Conservation (phyloP, 1,140 invertebrate species). For the Drosophila grimshawi region DNA sequence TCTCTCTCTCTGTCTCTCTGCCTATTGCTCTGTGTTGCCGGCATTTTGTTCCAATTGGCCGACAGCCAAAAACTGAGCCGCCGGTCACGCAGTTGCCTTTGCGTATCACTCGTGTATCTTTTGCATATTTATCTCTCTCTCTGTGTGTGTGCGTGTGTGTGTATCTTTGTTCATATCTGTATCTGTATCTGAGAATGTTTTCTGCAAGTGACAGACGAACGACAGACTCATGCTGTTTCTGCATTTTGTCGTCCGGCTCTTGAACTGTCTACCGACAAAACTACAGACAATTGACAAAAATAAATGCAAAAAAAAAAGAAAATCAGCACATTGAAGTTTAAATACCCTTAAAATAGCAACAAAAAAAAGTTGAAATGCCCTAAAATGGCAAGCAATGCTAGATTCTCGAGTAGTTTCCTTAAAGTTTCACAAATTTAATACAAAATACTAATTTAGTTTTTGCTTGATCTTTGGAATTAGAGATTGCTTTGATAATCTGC, state of each 20-base stretch:
- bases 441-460: no score
- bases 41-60: conserved; percentile 81
- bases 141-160: conserved; percentile 2
- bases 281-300: conserved; percentile 51
- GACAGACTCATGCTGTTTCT: conserved; percentile 23
- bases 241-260: conserved; percentile 46
- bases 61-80: conserved; percentile 36
- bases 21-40: conserved; percentile 44
- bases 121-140: conserved; percentile 32
- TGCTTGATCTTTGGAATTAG: no score
- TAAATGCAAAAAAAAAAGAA: conserved; percentile 8
- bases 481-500: no score
- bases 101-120: conserved; percentile 65
- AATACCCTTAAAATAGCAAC: conserved; percentile 14
- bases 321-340: conserved; percentile 1
- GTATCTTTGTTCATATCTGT: neutral
- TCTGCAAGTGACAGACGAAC: conserved; percentile 35
- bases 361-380: no score
- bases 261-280: conserved; percentile 42
- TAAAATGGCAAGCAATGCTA: no score
- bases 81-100: conserved; percentile 39
- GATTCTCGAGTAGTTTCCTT: no score
- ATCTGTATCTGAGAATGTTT: conserved; percentile 5
- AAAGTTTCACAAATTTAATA: no score
- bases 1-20: conserved; percentile 25